A percentile compares a stretch with the other conserved stretches of the same genome.
phyloP scores from a whole-genome alignment of 2,888 invertebrate species.

The Glaucopsyche alexis region DNA sequence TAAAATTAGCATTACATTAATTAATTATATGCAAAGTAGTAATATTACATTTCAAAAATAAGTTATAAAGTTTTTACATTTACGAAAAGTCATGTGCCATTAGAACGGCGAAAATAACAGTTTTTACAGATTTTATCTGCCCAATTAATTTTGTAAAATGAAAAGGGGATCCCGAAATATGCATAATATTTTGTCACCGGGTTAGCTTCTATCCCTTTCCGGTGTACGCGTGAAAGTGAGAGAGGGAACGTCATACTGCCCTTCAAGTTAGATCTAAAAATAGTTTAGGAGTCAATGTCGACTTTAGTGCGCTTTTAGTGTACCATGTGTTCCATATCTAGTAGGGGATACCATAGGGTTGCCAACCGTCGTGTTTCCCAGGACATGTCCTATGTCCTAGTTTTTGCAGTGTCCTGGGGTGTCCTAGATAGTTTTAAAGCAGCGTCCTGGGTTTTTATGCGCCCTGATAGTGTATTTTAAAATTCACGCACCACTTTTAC shows the following conservation, averaged over 20 bases:
- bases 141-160: neutral
- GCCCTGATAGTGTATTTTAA: too few species aligned
- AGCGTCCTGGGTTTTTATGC: too few species aligned
- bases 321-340: constrained; percentile 23
- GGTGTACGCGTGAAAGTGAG: neutral
- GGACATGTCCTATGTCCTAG: too few species aligned
- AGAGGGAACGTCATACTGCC: neutral
- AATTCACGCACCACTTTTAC: too few species aligned
- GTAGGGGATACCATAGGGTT: too few species aligned
- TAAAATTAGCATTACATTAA: neutral
- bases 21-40: neutral
- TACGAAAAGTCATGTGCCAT: neutral
- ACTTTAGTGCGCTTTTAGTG: constrained; percentile 26
- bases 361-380: too few species aligned
- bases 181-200: constrained; percentile 23
- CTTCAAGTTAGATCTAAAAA: constrained; percentile 19
- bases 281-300: constrained; percentile 28
- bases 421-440: too few species aligned
- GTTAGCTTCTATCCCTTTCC: neutral
- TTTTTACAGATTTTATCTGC: neutral
- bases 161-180: constrained; percentile 7
- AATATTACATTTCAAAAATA: neutral
- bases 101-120: neutral
- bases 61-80: neutral
- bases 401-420: too few species aligned